Base-by-base conservation (phyloP, 2,113 vertebrate genomes). In the Melospiza georgiana region DNA sequence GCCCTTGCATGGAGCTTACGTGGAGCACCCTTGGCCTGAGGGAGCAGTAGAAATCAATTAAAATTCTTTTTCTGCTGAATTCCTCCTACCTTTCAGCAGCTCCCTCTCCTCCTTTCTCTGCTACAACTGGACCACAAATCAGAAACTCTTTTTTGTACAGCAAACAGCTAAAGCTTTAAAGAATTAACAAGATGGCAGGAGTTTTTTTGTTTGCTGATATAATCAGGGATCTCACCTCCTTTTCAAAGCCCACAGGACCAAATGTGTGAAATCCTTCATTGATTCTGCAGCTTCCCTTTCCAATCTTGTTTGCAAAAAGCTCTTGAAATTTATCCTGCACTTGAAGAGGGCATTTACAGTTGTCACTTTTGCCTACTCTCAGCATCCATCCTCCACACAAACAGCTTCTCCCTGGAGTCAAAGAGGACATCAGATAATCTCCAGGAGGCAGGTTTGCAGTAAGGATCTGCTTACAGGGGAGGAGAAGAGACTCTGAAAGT, bases 301-400 rank as follows among this genome's bases (percentile, higher is more conserved):
- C 81, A 83, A 30, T 78, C 75, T 77, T 84, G 68, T 95, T 91
- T 90, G 75, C 35, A 68, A 96, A 95, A 94, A 66, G 48, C 76
- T 94, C 76, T 72, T 92, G 83, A 89, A 89, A 96, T 87, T 92
- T 86, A 82, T 86, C 57, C 65, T 71, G 31, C 58, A 37, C 68
- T 92, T 65, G 44, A 90, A 80, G 54, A 95, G 28, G 83, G 69
- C 61, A 92, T 90, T 94, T 92, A 49, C 17, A 92, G 86, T 78
- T 92, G 92, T 95, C 75, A 87, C 87, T 86, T 96, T 86, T 95
- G 85, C 86, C 87, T 94, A 46, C 61, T 89, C 76, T 81, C 68
- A 94, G 73, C 76, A 95, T 88, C 74, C 83, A 87, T 77, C 58
- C 76, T 89, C 89, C 41, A 63, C 35, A 59, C 0, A 13, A 96